Conservation (phyloP, 2,888 invertebrate species). For the Pollenia amentaria region DNA sequence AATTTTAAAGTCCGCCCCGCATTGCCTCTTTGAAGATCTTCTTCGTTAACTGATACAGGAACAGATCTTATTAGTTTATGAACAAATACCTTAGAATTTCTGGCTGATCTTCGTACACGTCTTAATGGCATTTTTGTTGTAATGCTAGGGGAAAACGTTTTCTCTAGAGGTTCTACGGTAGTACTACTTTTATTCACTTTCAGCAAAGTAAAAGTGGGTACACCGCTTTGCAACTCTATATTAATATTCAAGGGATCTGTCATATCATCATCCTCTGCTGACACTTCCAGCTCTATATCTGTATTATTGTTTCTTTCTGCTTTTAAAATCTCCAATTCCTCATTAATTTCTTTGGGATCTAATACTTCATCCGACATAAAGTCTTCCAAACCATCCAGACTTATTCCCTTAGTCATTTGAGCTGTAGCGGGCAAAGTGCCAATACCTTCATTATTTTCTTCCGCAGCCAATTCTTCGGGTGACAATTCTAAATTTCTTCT, state of each 20-base stretch:
- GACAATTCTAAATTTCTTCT: slow-evolving; percentile 77
- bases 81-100: slow-evolving; percentile 79
- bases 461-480: slow-evolving; percentile 71
- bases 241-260: slow-evolving; percentile 62
- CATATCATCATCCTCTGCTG: slow-evolving; percentile 1
- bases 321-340: slow-evolving; percentile 78
- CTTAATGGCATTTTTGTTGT: slow-evolving; percentile 7
- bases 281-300: background rate
- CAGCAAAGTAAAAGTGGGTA: slow-evolving; percentile 58
- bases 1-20: slow-evolving; percentile 78
- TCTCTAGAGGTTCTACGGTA: background rate
- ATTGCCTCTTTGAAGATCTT: slow-evolving; percentile 76
- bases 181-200: slow-evolving; percentile 31
- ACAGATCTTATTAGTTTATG: slow-evolving; percentile 82
- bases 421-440: slow-evolving; percentile 75
- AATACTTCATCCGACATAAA: slow-evolving; percentile 80
- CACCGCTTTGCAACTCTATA: slow-evolving; percentile 62
- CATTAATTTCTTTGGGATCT: slow-evolving; percentile 81
- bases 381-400: slow-evolving; percentile 77
- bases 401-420: slow-evolving; percentile 19
- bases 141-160: background rate
- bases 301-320: slow-evolving; percentile 7
- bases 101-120: slow-evolving; percentile 69
- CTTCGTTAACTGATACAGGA: slow-evolving; percentile 78
- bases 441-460: slow-evolving; percentile 73